A percentile compares a stretch with the other conserved stretches of the same genome.
Evolutionary conservation across 2,113 vertebrate species (phyloP).

Genomic region (Dicentrarchus labrax): DNA sequence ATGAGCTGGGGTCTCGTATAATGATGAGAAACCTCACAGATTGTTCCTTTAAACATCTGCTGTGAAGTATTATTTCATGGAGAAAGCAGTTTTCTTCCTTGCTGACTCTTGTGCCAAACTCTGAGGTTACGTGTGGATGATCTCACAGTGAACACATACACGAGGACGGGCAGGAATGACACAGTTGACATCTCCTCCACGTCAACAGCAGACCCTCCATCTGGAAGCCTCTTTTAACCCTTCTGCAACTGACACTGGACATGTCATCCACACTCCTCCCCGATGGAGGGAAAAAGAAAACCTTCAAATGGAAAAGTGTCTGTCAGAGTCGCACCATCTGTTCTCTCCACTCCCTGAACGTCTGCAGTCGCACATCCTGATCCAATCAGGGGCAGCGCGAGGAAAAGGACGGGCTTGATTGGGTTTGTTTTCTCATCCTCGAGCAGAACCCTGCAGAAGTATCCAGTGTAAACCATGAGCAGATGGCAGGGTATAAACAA

Average conservation of each 20-base stretch:
- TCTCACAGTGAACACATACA: constrained; percentile 46
- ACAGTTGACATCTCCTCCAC: constrained; percentile 37
- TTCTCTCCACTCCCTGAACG: constrained; percentile 24
- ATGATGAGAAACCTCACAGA: neutral
- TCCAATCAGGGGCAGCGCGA: constrained; percentile 6
- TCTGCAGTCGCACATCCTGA: constrained; percentile 28
- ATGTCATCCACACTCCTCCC: constrained; percentile 58
- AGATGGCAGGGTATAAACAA: constrained; percentile 15
- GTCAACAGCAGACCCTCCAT: constrained; percentile 67
- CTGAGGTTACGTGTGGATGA: constrained; percentile 31
- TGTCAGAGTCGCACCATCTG: constrained; percentile 55
- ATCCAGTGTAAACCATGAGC: constrained; percentile 4
- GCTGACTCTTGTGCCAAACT: neutral
- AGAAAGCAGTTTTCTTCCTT: neutral
- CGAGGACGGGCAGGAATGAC: constrained; percentile 54
- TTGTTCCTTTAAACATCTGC: constrained; percentile 1
- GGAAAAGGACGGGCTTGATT: neutral
- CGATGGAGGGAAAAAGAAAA: constrained; percentile 8
- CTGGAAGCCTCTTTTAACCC: constrained; percentile 59
- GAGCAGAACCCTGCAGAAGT: constrained; percentile 8
- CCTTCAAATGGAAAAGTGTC: constrained; percentile 52
- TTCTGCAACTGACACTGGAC: constrained; percentile 30
- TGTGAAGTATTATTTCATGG: neutral
- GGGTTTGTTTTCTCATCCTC: constrained; percentile 47
- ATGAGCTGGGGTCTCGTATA: no score